These are phyloP conservation scores for Xanthorhoe designata DNA, from an alignment of 2,888 invertebrate species.

Conservation along the genomic window DNA sequence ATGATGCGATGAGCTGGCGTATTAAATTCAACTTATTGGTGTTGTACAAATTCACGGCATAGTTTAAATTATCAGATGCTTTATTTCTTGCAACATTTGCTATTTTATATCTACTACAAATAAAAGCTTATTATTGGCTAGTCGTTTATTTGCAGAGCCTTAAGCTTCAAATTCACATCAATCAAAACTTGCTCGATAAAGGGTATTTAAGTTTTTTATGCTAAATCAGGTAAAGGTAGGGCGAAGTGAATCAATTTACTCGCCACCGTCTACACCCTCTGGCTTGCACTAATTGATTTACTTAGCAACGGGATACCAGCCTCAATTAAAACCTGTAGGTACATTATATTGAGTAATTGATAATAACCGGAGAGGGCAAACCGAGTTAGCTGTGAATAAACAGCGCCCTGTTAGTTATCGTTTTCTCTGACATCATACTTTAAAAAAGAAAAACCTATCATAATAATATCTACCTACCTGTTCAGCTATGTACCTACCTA, in stretches of 20 bases:
- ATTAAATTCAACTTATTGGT: too few relatives aligned
- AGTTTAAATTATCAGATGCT: too few relatives aligned
- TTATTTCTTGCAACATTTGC: too few relatives aligned
- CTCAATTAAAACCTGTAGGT: constrained; percentile 74
- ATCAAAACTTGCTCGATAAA: constrained; percentile 14
- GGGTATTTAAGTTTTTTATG: constrained; percentile 29
- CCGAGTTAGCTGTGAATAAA: constrained; percentile 40
- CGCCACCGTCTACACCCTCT: constrained; percentile 55
- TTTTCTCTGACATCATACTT: background rate
- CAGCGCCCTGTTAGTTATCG: constrained; percentile 2
- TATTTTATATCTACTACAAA: too few relatives aligned
- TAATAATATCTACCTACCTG: too few relatives aligned
- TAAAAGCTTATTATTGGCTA: background rate
- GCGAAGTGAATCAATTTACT: constrained; percentile 67
- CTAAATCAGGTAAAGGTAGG: constrained; percentile 47
- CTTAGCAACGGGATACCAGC: constrained; percentile 73
- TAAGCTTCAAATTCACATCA: background rate
- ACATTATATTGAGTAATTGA: constrained; percentile 61
- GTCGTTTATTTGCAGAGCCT: background rate
- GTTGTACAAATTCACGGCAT: too few relatives aligned
- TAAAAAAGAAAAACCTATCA: background rate
- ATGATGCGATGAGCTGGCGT: too few relatives aligned
- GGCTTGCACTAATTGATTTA: constrained; percentile 78
- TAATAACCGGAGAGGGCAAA: constrained; percentile 60
- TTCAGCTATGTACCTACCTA: too few relatives aligned